Evolutionary conservation across 1,140 invertebrate species (phyloP).

Genomic region (Lethrus apterus): DNA sequence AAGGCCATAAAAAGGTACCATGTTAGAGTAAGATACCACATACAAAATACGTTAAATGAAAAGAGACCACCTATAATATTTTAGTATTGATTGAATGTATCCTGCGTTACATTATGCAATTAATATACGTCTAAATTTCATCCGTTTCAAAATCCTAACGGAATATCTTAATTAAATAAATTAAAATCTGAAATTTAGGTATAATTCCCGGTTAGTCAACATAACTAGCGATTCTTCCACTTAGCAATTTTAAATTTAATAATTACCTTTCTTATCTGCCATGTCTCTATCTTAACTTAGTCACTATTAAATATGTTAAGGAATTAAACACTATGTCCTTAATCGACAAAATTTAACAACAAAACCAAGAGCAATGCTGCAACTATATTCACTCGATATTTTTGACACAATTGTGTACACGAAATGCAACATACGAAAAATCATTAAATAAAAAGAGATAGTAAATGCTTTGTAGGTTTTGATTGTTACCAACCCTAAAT

Average conservation of each 20-base stretch:
- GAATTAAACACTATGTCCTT: constrained; percentile 4
- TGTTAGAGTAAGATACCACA: constrained; percentile 19
- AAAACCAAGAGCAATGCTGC: constrained; percentile 8
- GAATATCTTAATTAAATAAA: not conserved
- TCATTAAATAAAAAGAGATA: constrained; percentile 1
- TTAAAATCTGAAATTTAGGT: no score
- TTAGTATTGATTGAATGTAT: constrained; percentile 23
- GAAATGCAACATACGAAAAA: not conserved
- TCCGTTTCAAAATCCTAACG: not conserved
- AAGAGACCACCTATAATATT: constrained; percentile 15
- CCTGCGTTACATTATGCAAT: constrained; percentile 15
- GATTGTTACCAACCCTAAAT: no score
- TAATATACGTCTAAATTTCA: not conserved
- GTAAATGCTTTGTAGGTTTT: no score
- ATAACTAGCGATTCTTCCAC: not conserved
- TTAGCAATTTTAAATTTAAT: not conserved
- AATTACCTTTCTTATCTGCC: constrained; percentile 11
- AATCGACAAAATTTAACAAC: constrained; percentile 9
- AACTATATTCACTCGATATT: constrained; percentile 14
- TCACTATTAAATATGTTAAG: constrained; percentile 12
- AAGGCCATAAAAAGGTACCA: constrained; percentile 23
- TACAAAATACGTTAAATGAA: constrained; percentile 12
- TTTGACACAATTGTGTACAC: constrained; percentile 8
- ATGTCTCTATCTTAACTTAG: constrained; percentile 9
- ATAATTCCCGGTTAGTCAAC: no score